These are phyloP conservation scores for Agapornis canus DNA, from an alignment of 2,797 vertebrate genomes.

Conservation along the genomic window DNA sequence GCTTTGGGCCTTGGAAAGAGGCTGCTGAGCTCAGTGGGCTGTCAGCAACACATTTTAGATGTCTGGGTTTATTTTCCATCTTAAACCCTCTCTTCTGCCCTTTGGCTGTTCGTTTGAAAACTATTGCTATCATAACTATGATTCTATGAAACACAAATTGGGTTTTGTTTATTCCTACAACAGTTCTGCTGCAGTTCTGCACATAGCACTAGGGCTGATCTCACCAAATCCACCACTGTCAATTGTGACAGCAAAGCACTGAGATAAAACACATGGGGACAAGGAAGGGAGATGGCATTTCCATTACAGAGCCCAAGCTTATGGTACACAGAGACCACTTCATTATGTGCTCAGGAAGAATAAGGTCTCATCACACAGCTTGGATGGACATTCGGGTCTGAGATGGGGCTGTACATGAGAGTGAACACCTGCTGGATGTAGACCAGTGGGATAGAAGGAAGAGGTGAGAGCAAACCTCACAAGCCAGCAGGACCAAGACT, in stretches of 20 bases:
- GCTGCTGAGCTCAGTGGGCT: background rate
- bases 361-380: background rate
- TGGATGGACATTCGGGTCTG: background rate
- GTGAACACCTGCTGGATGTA: accelerated
- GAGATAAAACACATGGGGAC: accelerated
- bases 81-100: background rate
- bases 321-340: background rate
- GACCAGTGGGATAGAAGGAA: background rate
- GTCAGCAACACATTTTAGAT: background rate
- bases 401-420: background rate
- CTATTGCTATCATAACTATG: background rate
- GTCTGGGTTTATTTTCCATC: background rate
- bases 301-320: background rate
- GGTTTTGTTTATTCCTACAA: background rate
- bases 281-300: accelerated
- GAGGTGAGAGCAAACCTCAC: background rate
- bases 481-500: background rate
- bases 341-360: background rate
- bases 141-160: background rate
- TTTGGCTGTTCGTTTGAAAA: background rate
- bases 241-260: background rate
- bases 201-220: accelerated
- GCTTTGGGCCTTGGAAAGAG: background rate
- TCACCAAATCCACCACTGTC: background rate
- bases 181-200: background rate